These are phyloP conservation scores for Myiagra hebetior DNA, from an alignment of 2,113 vertebrate genomes.

Conservation along the genomic window DNA sequence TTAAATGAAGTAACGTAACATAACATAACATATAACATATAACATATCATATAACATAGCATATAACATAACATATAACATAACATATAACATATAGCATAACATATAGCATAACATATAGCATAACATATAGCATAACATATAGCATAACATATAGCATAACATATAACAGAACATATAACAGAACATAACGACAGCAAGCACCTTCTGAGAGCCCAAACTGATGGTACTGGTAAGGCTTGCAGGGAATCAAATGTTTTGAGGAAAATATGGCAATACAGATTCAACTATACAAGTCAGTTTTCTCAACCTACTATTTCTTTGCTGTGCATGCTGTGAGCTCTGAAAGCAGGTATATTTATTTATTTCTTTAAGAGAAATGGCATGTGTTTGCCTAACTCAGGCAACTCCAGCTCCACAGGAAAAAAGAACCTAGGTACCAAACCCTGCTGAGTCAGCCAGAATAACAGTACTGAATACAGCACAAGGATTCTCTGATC, in stretches of 20 bases:
- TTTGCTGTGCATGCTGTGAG: not conserved
- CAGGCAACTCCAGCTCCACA: not conserved
- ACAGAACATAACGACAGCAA: not conserved
- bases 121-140: no score
- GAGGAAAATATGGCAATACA: not conserved
- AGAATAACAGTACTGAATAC: not conserved
- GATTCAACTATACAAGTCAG: not conserved
- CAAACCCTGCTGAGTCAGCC: not conserved
- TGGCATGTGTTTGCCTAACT: not conserved
- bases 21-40: not conserved
- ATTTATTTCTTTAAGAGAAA: not conserved
- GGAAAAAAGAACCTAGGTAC: not conserved
- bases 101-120: not conserved
- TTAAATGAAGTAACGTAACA: not conserved
- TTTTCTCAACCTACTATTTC: not conserved
- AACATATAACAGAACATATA: not conserved
- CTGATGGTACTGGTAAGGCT: not conserved
- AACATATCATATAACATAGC: not conserved
- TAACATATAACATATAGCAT: not conserved
- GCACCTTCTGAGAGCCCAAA: not conserved
- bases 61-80: not conserved
- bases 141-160: no score
- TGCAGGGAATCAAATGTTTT: not conserved
- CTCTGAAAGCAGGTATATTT: not conserved
- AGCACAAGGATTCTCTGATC: not conserved